phyloP scores from a whole-genome alignment of 1,140 invertebrate genomes.

The Drosophila lowei region DNA sequence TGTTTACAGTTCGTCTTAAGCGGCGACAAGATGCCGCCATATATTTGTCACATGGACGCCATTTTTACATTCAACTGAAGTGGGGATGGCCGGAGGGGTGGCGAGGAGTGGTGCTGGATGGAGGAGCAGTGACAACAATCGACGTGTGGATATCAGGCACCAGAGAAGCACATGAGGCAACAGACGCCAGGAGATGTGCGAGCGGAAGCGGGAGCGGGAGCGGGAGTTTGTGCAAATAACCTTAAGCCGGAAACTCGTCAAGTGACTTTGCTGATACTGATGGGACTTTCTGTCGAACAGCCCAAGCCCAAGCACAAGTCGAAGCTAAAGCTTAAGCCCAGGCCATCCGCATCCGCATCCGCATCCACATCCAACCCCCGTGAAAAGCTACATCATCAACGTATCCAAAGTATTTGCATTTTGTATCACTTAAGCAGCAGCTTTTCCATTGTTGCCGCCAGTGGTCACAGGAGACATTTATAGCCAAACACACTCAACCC shows the following conservation, averaged over 20 bases:
- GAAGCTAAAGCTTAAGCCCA: not conserved
- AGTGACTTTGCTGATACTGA: constrained; percentile 63
- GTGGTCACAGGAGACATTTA: constrained; percentile 76
- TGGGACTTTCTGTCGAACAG: not conserved
- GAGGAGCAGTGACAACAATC: constrained; percentile 56
- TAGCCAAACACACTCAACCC: constrained; percentile 48
- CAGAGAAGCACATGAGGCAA: constrained; percentile 20
- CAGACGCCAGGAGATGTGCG: not conserved
- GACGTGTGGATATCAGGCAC: constrained; percentile 67
- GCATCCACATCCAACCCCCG: constrained; percentile 20
- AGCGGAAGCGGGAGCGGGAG: not conserved
- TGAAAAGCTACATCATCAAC: constrained; percentile 51
- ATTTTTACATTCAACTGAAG: constrained; percentile 48
- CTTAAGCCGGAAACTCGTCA: constrained; percentile 74
- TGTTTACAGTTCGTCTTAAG: constrained; percentile 79
- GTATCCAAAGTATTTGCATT: constrained; percentile 77
- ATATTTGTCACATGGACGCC: constrained; percentile 77
- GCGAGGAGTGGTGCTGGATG: not conserved
- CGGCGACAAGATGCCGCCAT: constrained; percentile 62
- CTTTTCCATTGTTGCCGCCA: constrained; percentile 57
- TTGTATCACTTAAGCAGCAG: constrained; percentile 79
- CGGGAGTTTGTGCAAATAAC: constrained; percentile 70
- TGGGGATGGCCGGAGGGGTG: not conserved
- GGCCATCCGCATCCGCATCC: not conserved
- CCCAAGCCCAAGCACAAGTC: not conserved